Evolutionary conservation across 2,888 invertebrate species (phyloP).

Genomic region (Boloria selene): DNA sequence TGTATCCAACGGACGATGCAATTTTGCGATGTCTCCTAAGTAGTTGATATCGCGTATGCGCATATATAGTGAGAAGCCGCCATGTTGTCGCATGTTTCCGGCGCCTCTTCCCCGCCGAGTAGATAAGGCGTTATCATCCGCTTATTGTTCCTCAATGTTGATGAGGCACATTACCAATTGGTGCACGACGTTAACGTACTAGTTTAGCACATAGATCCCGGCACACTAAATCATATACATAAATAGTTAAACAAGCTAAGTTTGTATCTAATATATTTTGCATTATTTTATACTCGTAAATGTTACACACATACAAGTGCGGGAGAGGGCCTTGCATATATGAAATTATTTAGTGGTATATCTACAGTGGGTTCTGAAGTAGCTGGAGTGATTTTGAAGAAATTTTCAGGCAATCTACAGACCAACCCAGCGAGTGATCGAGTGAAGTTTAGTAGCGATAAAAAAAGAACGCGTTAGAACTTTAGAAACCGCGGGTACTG

Average conservation of each 20-base stretch:
- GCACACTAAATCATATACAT: neutral
- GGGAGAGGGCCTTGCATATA: no score
- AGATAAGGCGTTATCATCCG: constrained; percentile 80
- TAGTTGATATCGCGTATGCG: constrained; percentile 29
- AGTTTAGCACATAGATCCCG: constrained; percentile 20
- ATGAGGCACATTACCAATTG: constrained; percentile 64
- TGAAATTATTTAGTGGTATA: no score
- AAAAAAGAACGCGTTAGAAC: no score
- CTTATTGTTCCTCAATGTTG: constrained; percentile 75
- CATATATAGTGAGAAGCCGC: constrained; percentile 52
- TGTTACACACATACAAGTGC: no score
- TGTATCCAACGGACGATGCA: neutral
- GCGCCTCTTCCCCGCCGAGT: constrained; percentile 55
- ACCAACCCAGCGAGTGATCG: no score
- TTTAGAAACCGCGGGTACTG: no score
- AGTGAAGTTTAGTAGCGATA: no score
- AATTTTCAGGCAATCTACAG: no score
- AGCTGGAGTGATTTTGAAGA: no score
- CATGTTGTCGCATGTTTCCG: constrained; percentile 66
- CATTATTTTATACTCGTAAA: no score
- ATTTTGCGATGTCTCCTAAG: constrained; percentile 28
- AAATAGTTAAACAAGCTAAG: neutral
- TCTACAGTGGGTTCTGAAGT: no score
- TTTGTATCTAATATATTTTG: no score
- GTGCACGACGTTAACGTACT: constrained; percentile 65